Percentiles rank a stretch among this genome's conserved stretches.
These are phyloP conservation scores for Crocidura indochinensis DNA, from an alignment of 2,797 vertebrate species.

Conservation along the genomic window DNA sequence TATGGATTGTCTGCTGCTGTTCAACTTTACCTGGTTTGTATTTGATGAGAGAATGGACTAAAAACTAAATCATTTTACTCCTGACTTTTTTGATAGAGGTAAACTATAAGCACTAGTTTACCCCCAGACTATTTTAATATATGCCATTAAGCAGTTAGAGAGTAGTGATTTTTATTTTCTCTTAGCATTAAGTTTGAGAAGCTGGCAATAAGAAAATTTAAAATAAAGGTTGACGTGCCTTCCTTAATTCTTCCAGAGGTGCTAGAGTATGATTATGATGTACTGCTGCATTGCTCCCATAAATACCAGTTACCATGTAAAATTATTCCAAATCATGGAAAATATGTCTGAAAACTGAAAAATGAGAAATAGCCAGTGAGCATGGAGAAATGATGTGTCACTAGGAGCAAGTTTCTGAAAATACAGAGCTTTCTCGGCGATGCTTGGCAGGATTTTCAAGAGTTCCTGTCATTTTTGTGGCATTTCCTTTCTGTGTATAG, in stretches of 20 bases:
- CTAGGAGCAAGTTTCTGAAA: constrained; percentile 16
- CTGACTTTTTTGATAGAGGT: constrained; percentile 40
- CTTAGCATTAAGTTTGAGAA: constrained; percentile 60
- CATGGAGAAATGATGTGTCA: neutral
- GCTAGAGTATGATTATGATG: constrained; percentile 58
- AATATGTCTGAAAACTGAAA: constrained; percentile 25
- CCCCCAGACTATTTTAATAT: constrained; percentile 36
- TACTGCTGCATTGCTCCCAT: constrained; percentile 63
- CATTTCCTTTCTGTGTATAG: constrained; percentile 16
- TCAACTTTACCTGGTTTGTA: neutral
- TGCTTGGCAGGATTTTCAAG: neutral
- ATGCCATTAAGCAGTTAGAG: constrained; percentile 1
- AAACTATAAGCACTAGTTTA: constrained; percentile 54
- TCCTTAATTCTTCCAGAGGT: constrained; percentile 61
- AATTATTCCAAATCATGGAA: constrained; percentile 44
- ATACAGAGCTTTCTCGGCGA: neutral
- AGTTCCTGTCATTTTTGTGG: constrained; percentile 17
- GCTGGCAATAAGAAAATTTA: constrained; percentile 71
- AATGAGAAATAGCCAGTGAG: neutral
- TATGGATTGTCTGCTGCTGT: neutral
- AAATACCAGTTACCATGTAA: constrained; percentile 52
- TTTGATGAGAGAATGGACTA: constrained; percentile 16
- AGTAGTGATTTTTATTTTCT: constrained; percentile 59
- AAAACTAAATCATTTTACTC: neutral
- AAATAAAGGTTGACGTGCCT: constrained; percentile 58